phyloP scores from a whole-genome alignment of 2,888 invertebrate species.

The Tyria jacobaeae region DNA sequence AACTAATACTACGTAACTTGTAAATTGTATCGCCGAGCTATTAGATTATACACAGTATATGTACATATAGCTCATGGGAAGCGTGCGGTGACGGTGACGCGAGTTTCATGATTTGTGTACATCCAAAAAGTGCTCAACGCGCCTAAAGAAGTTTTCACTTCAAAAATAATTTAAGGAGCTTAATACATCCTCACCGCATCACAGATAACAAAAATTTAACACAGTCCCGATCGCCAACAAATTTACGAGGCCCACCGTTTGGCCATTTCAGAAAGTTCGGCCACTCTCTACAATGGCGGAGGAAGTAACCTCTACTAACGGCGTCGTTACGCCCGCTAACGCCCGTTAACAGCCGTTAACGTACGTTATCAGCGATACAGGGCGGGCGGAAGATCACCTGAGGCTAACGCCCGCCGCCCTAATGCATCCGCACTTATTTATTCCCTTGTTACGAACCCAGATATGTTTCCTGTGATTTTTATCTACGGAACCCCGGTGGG shows the following conservation, averaged over 20 bases:
- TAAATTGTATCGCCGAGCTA: too few relatives aligned
- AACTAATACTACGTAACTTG: too few relatives aligned
- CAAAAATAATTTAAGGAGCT: background rate
- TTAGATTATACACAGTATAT: too few relatives aligned
- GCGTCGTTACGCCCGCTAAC: constrained; percentile 80
- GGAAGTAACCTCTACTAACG: constrained; percentile 82
- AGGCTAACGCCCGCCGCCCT: constrained; percentile 78
- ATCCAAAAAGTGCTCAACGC: too few relatives aligned
- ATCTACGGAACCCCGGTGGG: constrained; percentile 54
- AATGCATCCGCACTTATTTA: constrained; percentile 86
- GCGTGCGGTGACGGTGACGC: too few relatives aligned
- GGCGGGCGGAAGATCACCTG: constrained; percentile 81
- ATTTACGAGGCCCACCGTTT: constrained; percentile 56
- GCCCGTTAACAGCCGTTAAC: constrained; percentile 71
- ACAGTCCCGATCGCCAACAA: constrained; percentile 56
- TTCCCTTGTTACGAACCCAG: constrained; percentile 65
- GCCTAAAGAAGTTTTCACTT: too few relatives aligned
- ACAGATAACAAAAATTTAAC: constrained; percentile 40
- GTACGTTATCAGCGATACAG: constrained; percentile 80
- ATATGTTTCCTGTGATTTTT: constrained; percentile 79
- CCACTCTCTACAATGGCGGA: constrained; percentile 70
- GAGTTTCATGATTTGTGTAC: too few relatives aligned
- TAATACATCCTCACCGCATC: constrained; percentile 16
- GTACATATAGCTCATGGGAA: too few relatives aligned
- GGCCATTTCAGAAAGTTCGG: constrained; percentile 45